A percentile compares a stretch with the other conserved stretches of the same genome.
phyloP scores from a whole-genome alignment of 2,113 vertebrate genomes.

The Hirundichthys speculiger region DNA sequence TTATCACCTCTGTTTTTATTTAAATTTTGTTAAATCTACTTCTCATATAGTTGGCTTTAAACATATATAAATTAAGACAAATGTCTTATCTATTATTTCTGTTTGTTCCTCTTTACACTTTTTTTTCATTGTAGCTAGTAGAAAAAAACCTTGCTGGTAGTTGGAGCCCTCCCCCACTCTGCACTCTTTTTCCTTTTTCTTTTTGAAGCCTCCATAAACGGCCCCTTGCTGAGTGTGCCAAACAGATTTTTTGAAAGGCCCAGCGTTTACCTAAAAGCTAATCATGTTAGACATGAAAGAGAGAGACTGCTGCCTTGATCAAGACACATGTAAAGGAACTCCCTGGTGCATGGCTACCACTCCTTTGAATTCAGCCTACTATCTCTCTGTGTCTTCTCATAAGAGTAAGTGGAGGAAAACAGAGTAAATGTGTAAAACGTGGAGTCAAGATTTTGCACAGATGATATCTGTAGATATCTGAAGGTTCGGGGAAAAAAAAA shows the following conservation, averaged over 20 bases:
- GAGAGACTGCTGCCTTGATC: slow-evolving; percentile 60
- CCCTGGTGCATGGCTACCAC: slow-evolving; percentile 28
- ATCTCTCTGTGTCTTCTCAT: slow-evolving; percentile 4
- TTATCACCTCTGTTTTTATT: too few species aligned
- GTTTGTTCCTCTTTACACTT: neutral
- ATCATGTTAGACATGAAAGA: slow-evolving; percentile 78
- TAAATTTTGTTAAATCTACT: too few species aligned
- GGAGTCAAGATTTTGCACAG: too few species aligned
- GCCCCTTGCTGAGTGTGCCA: slow-evolving; percentile 57
- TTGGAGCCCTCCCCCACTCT: neutral
- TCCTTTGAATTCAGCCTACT: slow-evolving; percentile 37
- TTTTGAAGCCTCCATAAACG: slow-evolving; percentile 65
- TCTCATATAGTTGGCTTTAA: too few species aligned
- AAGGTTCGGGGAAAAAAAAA: too few species aligned
- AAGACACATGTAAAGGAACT: slow-evolving; percentile 59
- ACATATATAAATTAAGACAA: neutral
- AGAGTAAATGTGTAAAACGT: too few species aligned
- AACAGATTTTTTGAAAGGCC: slow-evolving; percentile 72
- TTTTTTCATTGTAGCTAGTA: slow-evolving; percentile 14
- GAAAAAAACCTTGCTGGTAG: slow-evolving; percentile 31
- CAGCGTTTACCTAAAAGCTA: slow-evolving; percentile 72
- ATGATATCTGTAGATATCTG: too few species aligned
- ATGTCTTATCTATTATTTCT: neutral
- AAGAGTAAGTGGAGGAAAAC: slow-evolving; percentile 1
- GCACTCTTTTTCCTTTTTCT: slow-evolving; percentile 24